Base-by-base conservation (phyloP, 37 sponge, comb jelly and placozoan genomes). In the Bolinopsis microptera region DNA sequence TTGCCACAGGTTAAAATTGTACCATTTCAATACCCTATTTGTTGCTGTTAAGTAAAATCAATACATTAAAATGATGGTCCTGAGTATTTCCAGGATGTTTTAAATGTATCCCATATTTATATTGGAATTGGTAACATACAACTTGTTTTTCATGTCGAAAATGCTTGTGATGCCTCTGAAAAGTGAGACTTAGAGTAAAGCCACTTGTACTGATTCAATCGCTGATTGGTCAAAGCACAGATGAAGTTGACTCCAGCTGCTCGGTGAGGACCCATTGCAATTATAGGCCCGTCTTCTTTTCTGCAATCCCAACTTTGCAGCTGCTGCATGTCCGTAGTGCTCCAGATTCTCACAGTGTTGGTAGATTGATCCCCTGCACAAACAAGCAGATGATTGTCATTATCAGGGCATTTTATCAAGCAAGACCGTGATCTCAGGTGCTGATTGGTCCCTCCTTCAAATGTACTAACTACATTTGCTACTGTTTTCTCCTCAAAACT, bases 221-320 rank as follows among this genome's bases (percentile, higher is more conserved):
- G 8, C 61, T 86, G 90, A 24, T 86, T 86, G n/a, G 90, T 86
- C 26, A 86, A 41, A 22, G 61, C 28, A 26, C 41, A 41, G 22
- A 86, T 35, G 28, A 36, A 41, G 18, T 86, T 22, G n/a, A 41
- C 3, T 34, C 90, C 90, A 39, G 90, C 41, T 24, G 61, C 61
- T 23, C 90, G 37, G 61, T 41, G 90, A n/a, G 90, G 61, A 0
- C 90, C 90, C 90, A 86, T 41, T 39, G 90, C 90, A 40, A 86
- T 86, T 3, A 86, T 41, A n/a, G 90, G 90, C 0, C 90, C 90
- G 39, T 86, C 41, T 8, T 86, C 90, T 27, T 41, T 86, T 41
- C 24, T 22, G 36, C 90, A 41, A 40, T 34, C 48, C 90, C 41
- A 41, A 0, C 3, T 86, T 40, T 86, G 90, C 27, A 33, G 90